Base-by-base conservation (phyloP, 2,797 vertebrate species). In the Sebastes hubbsi region DNA sequence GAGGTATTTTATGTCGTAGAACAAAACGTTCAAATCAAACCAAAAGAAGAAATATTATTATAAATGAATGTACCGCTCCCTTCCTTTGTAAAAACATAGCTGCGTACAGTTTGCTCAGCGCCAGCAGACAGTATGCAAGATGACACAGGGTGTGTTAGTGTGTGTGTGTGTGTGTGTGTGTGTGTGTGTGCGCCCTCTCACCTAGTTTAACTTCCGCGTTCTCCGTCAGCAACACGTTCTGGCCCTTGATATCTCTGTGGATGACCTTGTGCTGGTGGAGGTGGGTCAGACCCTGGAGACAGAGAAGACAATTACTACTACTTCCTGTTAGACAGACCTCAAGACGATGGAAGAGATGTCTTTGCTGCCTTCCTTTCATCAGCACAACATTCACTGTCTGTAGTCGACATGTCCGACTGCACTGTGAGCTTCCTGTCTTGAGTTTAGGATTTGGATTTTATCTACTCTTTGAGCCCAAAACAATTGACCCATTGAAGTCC, bases 181-280 rank as follows among this genome's bases (percentile, higher is more conserved):
- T 32, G 18, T 14, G 52, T 13, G 12, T 59, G 62, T 6, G 62
- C 0, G 55, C 0, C 27, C 22, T 68, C 94, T 96, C 89, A 99
- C 98, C 98, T 68, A 99, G 95, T 88, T 99, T 99, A 70, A 99
- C 98, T 95, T 99, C 98, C 4, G 98, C 98, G 4, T 99, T 99
- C 93, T 99, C 98, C 0, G 98, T 99, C 92, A 99, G 95, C 94
- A 99, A 89, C 64, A 99, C 98, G 25, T 99, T 99, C 92, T 99
- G 98, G 54, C 98, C 98, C 92, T 99, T 99, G 89, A 99, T 99
- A 78, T 99, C 98, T 83, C 98, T 96, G 90, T 99, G 98, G 95
- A 99, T 99, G 93, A 99, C 98, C 95, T 99, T 99, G 94, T 99
- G 98, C 92, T 99, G 98, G 94, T 99, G 98, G 80, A 99, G 97